A percentile compares a stretch with the other conserved stretches of the same genome.
phyloP scores from a whole-genome alignment of 2,797 vertebrate species.

The Simalia tracyae region DNA sequence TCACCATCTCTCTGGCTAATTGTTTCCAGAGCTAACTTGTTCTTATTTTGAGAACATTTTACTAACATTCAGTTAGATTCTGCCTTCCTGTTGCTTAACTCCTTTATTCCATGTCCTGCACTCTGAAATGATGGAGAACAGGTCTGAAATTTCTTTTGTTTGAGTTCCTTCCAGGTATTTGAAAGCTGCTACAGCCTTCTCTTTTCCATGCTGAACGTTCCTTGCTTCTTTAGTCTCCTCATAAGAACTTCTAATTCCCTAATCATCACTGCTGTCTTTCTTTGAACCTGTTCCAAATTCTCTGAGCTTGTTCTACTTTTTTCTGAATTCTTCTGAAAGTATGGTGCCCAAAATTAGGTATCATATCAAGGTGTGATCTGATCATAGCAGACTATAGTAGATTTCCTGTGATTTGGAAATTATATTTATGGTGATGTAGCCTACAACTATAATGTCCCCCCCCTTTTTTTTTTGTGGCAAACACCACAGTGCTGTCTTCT shows the following conservation, averaged over 20 bases:
- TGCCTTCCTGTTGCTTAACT: neutral
- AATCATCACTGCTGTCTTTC: neutral
- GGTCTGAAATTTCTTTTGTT: neutral
- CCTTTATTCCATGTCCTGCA: neutral
- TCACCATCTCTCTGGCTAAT: neutral
- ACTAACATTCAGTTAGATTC: neutral
- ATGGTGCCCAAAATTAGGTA: neutral
- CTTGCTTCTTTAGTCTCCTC: neutral
- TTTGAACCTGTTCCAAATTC: neutral
- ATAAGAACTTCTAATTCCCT: neutral
- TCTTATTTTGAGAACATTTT: neutral
- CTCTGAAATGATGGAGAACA: neutral
- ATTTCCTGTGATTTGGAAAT: neutral
- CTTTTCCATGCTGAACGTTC: neutral
- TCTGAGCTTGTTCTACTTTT: neutral
- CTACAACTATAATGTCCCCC: neutral
- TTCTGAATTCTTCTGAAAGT: neutral
- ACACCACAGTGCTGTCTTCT: neutral
- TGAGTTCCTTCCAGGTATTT: neutral
- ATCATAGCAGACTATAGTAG: neutral
- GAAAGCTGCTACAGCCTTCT: neutral
- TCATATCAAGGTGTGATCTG: neutral
- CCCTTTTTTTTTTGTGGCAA: neutral
- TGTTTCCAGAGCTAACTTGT: neutral
- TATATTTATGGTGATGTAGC: neutral